These are phyloP conservation scores for Melanchra persicariae DNA, from an alignment of 2,888 invertebrate genomes.

Conservation along the genomic window DNA sequence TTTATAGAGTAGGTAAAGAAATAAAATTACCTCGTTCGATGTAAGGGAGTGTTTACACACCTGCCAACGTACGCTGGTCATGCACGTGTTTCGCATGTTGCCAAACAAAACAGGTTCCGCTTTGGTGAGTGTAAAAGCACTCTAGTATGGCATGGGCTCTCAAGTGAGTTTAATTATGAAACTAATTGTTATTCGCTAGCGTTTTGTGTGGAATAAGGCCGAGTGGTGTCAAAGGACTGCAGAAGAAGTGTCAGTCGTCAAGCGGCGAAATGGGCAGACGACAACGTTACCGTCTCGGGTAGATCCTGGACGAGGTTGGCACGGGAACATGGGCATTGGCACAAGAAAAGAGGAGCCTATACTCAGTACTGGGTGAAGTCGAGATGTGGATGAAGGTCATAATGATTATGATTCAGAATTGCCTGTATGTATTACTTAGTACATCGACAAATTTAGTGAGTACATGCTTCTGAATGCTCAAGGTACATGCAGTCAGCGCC, in stretches of 20 bases:
- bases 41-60: conserved; percentile 20
- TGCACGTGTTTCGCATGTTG: not conserved
- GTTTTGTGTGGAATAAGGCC: too few relatives aligned
- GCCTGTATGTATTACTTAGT: not conserved
- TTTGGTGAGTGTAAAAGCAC: not conserved
- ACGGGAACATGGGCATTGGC: too few relatives aligned
- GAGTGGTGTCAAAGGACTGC: too few relatives aligned
- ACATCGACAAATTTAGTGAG: not conserved
- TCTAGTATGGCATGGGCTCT: too few relatives aligned
- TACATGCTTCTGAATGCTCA: not conserved
- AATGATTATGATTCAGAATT: not conserved
- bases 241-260: too few relatives aligned
- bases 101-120: not conserved
- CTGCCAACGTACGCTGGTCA: not conserved
- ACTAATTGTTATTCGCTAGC: too few relatives aligned
- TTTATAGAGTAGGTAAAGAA: conserved; percentile 23
- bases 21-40: conserved; percentile 35
- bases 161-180: not conserved
- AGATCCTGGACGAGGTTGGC: too few relatives aligned
- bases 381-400: too few relatives aligned
- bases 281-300: too few relatives aligned
- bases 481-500: not conserved
- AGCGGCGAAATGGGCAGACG: too few relatives aligned
- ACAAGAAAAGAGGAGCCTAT: too few relatives aligned
- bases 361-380: not conserved